Evolutionary conservation across 2,113 vertebrate genomes (phyloP), one percentile per base, ranked within the genome.

Genomic region (Sturnus vulgaris): DNA sequence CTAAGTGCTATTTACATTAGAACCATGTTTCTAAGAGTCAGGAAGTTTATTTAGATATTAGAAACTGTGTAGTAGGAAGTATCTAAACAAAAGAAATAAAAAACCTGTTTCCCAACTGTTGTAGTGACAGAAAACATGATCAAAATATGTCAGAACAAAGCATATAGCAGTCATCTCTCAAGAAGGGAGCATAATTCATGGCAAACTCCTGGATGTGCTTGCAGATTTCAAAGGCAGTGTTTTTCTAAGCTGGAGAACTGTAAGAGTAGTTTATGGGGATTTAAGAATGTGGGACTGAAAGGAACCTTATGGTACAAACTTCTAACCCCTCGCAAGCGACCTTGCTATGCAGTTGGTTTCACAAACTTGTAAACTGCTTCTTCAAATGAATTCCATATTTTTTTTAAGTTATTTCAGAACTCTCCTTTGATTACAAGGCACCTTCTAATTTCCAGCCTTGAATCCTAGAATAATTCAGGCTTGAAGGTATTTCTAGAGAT

Each of bases 71-170:
- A 61, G 28, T 57, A 76, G 25, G 40, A 72, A 61, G 7, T 77
- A 66, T 66, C 46, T 77, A 77, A 82, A 80, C 44, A 71, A 72
- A 70, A 65, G 47, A 50, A 73, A 60, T 23, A 24, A 46, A 42
- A 57, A 39, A 40, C 35, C 24, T 22, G 35, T n/a, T 88, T 83
- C 50, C 63, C 47, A 53, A 77, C 59, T 44, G 57, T 57, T 83
- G 25, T 55, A 53, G 79, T 80, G 76, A 77, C 61, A 82, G 47
- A 93, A 92, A 66, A 1, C 52, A 68, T 9, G 11, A 78, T 87
- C 65, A 91, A 49, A 93, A 75, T 84, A 53, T 76, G 85, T 95
- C 82, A 86, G 88, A 95, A 80, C 42, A 88, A 92, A 92, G 57
- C 22, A 21, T 56, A 65, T 57, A 88, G 15, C 82, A 88, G 88